Evolutionary conservation across 23 tunicate species (phyloP).

Genomic region (Trididemnum clinides): DNA sequence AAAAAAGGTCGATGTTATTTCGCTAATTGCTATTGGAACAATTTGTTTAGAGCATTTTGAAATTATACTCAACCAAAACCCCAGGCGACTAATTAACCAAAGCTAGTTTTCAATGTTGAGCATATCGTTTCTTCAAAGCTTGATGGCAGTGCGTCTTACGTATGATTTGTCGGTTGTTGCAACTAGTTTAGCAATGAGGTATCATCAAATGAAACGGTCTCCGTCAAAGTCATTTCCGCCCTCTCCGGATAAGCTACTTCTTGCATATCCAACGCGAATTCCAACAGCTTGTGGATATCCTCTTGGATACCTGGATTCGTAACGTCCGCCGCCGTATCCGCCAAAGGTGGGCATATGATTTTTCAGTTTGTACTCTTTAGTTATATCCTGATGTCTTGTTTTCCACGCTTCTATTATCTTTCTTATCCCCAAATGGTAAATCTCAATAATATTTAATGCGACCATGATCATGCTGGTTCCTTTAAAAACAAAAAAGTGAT

Average conservation of each 20-base stretch:
- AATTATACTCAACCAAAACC: too few relatives aligned
- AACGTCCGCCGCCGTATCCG: constrained; percentile 20
- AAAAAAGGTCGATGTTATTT: too few relatives aligned
- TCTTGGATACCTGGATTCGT: constrained; percentile 58
- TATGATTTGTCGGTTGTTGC: too few relatives aligned
- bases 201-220: constrained; percentile 81
- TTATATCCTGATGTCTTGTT: constrained; percentile 85
- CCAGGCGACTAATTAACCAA: too few relatives aligned
- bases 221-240: constrained; percentile 94
- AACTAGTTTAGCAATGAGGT: too few relatives aligned
- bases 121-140: too few relatives aligned
- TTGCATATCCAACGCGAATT: constrained; percentile 91
- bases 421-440: constrained; percentile 79
- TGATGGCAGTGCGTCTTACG: too few relatives aligned
- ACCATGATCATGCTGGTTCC: constrained; percentile 87
- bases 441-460: constrained; percentile 72
- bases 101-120: too few relatives aligned
- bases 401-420: constrained; percentile 87
- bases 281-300: constrained; percentile 99
- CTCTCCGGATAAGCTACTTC: constrained; percentile 92
- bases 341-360: constrained; percentile 79
- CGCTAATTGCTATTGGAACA: too few relatives aligned
- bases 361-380: constrained; percentile 78
- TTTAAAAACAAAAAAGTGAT: constrained; percentile 35
- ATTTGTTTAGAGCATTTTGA: too few relatives aligned